Conservation (phyloP, 2,797 vertebrate species). For the Alectoris magna region DNA sequence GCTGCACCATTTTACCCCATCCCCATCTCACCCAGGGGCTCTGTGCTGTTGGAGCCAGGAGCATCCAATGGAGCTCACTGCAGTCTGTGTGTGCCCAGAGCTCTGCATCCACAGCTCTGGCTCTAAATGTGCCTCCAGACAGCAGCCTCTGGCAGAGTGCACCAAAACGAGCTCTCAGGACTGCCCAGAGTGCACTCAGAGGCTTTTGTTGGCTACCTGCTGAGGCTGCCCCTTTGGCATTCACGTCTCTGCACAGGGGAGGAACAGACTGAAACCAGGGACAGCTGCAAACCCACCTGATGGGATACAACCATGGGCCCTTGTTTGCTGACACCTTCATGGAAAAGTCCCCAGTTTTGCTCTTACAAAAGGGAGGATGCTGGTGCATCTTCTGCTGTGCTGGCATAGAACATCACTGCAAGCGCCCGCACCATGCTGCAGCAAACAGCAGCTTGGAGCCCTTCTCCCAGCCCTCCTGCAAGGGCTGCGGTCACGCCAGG, state of each 20-base stretch:
- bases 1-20: neutral
- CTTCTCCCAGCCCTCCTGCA: neutral
- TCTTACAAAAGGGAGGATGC: neutral
- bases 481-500: neutral
- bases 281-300: accelerated
- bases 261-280: neutral
- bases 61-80: neutral
- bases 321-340: accelerated
- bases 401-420: neutral
- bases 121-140: neutral
- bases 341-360: neutral
- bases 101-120: neutral
- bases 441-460: accelerated
- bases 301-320: no score
- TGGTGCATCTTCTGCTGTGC: accelerated
- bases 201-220: neutral
- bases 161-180: accelerated
- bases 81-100: neutral
- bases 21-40: accelerated
- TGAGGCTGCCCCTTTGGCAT: neutral
- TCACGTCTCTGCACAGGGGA: neutral
- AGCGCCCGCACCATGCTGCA: neutral
- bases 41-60: neutral
- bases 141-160: neutral
- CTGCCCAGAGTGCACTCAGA: neutral